phyloP scores from a whole-genome alignment of 2,888 invertebrate species.

The Phaonia tiefii region DNA sequence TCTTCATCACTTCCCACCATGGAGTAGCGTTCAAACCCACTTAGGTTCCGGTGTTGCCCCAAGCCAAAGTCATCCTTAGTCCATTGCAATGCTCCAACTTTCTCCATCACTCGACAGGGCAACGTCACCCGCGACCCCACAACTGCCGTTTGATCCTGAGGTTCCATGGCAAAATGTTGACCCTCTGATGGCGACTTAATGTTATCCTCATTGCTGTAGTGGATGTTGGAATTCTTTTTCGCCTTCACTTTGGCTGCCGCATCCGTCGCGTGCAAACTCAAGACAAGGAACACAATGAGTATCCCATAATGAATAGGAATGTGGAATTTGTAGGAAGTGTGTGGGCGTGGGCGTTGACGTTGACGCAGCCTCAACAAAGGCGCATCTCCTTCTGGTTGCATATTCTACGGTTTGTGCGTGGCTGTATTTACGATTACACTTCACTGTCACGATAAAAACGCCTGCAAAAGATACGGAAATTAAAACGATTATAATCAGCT shows the following conservation, averaged over 20 bases:
- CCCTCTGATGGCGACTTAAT: conserved; percentile 68
- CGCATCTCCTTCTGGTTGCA: conserved; percentile 55
- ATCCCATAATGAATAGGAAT: conserved; percentile 58
- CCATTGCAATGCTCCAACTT: conserved; percentile 96
- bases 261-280: conserved; percentile 50
- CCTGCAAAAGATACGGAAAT: conserved; percentile 58
- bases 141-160: conserved; percentile 94
- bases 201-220: conserved; percentile 67
- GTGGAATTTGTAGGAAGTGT: conserved; percentile 46
- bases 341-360: no score
- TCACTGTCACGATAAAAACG: conserved; percentile 65
- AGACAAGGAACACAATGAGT: conserved; percentile 51
- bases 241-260: conserved; percentile 68
- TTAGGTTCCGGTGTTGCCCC: conserved; percentile 93
- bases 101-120: conserved; percentile 93
- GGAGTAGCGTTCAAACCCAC: conserved; percentile 95
- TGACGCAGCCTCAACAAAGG: conserved; percentile 47
- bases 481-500: background rate
- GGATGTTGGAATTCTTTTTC: conserved; percentile 68
- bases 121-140: conserved; percentile 93
- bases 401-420: conserved; percentile 39
- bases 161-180: conserved; percentile 95
- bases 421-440: background rate
- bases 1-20: conserved; percentile 98
- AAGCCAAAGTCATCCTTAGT: conserved; percentile 98